A percentile compares a stretch with the other conserved stretches of the same genome.
Evolutionary conservation across 2,888 invertebrate genomes (phyloP).

Genomic region (Silvanus unidentatus): DNA sequence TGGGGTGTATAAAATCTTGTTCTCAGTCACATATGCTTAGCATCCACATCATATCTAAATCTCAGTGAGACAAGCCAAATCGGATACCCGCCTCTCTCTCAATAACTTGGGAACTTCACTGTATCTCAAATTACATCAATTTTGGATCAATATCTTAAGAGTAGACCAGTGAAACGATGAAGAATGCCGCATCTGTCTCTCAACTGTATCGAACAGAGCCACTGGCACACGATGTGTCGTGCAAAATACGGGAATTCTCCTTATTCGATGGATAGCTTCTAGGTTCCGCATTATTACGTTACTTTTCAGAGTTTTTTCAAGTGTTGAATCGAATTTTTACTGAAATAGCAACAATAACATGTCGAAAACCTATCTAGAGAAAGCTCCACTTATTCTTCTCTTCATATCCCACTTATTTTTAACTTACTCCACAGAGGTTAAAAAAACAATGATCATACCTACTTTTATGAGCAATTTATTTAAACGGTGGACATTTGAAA

Average conservation of each 20-base stretch:
- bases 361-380: not conserved
- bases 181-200: constrained; percentile 20
- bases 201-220: constrained; percentile 22
- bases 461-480: too few relatives aligned
- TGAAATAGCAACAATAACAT: constrained; percentile 4
- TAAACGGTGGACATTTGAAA: too few relatives aligned
- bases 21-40: constrained; percentile 28
- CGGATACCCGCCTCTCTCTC: constrained; percentile 18
- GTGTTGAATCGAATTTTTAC: constrained; percentile 6
- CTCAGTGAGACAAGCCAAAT: constrained; percentile 18
- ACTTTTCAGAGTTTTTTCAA: constrained; percentile 27
- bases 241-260: constrained; percentile 34
- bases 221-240: constrained; percentile 28
- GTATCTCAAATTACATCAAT: constrained; percentile 45
- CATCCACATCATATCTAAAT: constrained; percentile 34
- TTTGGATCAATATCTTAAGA: constrained; percentile 41
- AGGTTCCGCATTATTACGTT: constrained; percentile 32
- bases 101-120: constrained; percentile 34
- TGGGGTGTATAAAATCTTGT: constrained; percentile 5
- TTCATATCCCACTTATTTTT: too few relatives aligned
- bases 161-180: constrained; percentile 23
- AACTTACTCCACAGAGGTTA: too few relatives aligned
- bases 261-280: constrained; percentile 14
- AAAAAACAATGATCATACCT: too few relatives aligned
- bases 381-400: too few relatives aligned